Conservation (phyloP, 2,797 vertebrate species). For the Scolopax bukidnonensis region DNA sequence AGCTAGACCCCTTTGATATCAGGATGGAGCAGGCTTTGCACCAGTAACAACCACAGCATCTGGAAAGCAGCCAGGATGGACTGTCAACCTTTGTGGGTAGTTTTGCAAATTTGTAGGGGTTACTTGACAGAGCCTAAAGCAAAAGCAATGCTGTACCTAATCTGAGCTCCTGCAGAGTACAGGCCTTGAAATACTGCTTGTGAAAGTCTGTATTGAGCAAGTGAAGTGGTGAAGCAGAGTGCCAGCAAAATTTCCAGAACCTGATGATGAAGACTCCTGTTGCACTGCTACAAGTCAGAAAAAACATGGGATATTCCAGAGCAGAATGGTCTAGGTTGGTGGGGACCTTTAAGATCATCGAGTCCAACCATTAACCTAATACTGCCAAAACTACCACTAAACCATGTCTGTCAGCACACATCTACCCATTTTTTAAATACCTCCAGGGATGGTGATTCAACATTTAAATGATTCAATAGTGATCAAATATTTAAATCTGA, state of each 20-base stretch:
- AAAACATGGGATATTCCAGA: not conserved
- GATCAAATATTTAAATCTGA: not conserved
- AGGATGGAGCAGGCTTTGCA: not conserved
- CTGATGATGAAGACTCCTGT: not conserved
- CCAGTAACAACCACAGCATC: not conserved
- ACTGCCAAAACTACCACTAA: not conserved
- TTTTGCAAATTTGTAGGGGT: not conserved
- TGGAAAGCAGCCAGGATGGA: not conserved
- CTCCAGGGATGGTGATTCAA: not conserved
- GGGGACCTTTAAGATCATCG: not conserved
- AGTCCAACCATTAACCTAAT: not conserved
- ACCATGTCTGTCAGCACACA: not conserved
- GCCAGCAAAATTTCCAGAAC: not conserved
- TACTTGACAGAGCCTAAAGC: not conserved
- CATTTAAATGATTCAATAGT: not conserved
- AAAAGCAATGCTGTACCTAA: not conserved
- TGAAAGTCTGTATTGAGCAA: not conserved
- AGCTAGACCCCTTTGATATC: not conserved
- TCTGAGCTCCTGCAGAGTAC: not conserved
- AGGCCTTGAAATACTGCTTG: not conserved
- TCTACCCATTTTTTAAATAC: not conserved
- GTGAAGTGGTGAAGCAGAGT: not conserved
- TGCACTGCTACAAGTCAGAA: not conserved
- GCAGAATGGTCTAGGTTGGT: not conserved
- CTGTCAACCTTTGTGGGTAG: not conserved